phyloP scores from a whole-genome alignment of 2,888 invertebrate species.

The Hydriomena furcata region DNA sequence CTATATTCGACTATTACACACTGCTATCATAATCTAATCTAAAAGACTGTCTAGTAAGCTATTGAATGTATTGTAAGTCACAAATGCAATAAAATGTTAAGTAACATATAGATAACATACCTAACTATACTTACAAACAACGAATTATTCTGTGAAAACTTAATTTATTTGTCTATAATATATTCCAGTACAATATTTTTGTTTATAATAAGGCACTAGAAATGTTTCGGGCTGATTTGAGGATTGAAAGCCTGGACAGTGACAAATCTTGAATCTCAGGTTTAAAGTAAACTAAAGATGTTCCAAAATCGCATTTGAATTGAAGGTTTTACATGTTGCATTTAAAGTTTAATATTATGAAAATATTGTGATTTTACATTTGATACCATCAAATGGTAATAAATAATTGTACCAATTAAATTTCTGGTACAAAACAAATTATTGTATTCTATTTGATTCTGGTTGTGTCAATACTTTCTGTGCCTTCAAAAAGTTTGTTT shows the following conservation, averaged over 20 bases:
- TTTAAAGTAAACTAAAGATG: slow-evolving; percentile 13
- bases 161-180: slow-evolving; percentile 46
- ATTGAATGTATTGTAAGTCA: slow-evolving; percentile 79
- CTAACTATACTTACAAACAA: slow-evolving; percentile 61
- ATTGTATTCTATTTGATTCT: slow-evolving; percentile 47
- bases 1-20: slow-evolving; percentile 16
- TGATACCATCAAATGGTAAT: slow-evolving; percentile 14
- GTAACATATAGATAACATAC: slow-evolving; percentile 63
- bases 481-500: slow-evolving; percentile 73
- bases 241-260: slow-evolving; percentile 8
- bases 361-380: slow-evolving; percentile 7
- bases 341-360: slow-evolving; percentile 8
- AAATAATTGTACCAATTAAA: slow-evolving; percentile 2
- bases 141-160: slow-evolving; percentile 73
- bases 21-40: slow-evolving; percentile 51
- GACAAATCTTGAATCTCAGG: slow-evolving; percentile 47
- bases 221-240: background rate
- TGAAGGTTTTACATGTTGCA: slow-evolving; percentile 2
- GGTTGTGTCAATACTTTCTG: slow-evolving; percentile 70
- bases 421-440: slow-evolving; percentile 35
- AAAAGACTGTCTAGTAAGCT: slow-evolving; percentile 83
- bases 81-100: slow-evolving; percentile 75
- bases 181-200: slow-evolving; percentile 47
- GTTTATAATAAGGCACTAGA: slow-evolving; percentile 3
- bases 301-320: slow-evolving; percentile 1